These are phyloP conservation scores for Caenorhabditis brenneri DNA, from an alignment of 1,140 invertebrate species.

Conservation along the genomic window DNA sequence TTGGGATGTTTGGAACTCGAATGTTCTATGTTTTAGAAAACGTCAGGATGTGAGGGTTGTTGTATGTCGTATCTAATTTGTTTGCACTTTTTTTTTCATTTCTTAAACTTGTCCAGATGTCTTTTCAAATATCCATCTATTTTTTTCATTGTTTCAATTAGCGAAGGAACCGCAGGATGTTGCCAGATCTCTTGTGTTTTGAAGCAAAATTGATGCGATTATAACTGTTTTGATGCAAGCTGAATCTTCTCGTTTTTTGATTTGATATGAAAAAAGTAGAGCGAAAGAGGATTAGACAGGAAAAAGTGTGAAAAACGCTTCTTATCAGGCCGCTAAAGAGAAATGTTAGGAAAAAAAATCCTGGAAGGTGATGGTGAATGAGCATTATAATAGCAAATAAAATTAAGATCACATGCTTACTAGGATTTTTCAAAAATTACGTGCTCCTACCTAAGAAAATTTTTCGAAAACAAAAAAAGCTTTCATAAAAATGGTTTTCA, in stretches of 20 bases:
- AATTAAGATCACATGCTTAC: too few relatives aligned
- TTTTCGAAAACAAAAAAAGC: too few relatives aligned
- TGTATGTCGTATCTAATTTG: not conserved
- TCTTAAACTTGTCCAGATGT: conserved; percentile 1
- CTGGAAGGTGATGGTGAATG: too few relatives aligned
- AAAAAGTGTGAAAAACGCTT: not conserved
- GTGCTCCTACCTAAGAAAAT: too few relatives aligned
- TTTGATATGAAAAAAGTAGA: not conserved
- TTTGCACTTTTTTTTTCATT: not conserved
- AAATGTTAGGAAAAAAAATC: not conserved
- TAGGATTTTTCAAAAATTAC: too few relatives aligned
- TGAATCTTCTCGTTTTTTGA: not conserved
- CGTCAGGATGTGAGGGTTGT: not conserved
- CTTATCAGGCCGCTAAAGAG: too few relatives aligned
- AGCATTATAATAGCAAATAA: too few relatives aligned
- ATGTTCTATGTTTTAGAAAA: not conserved
- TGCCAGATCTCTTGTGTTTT: not conserved
- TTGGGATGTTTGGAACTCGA: not conserved
- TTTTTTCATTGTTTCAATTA: conserved; percentile 17
- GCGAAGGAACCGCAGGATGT: not conserved
- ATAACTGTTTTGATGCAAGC: not conserved
- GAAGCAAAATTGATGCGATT: not conserved
- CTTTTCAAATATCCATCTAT: conserved; percentile 41
- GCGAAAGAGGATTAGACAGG: conserved; percentile 22
- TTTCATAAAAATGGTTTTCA: too few relatives aligned